Evolutionary conservation across 2,797 vertebrate species (phyloP).

Genomic region (Mormyrus proboscirostris): DNA sequence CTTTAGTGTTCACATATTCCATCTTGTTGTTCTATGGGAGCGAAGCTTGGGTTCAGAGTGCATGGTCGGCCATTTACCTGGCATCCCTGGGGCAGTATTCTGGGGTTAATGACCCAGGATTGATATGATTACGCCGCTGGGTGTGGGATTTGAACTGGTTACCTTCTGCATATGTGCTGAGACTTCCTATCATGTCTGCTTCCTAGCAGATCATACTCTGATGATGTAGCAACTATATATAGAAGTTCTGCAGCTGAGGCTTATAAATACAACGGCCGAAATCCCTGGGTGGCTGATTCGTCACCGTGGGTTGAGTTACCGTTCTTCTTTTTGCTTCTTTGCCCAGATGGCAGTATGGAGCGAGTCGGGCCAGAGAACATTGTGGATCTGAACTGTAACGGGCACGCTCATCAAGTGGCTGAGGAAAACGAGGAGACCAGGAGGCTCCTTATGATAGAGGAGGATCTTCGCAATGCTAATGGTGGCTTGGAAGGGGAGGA

Average conservation of each 20-base stretch:
- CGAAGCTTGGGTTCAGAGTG: not conserved
- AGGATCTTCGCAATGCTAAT: constrained; percentile 41
- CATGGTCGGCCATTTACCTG: not conserved
- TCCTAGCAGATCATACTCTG: not conserved
- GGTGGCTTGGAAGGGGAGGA: constrained; percentile 28
- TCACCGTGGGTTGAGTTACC: not conserved
- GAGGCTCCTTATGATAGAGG: constrained; percentile 36
- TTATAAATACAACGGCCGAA: not conserved
- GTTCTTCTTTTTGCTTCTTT: not conserved
- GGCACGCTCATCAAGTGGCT: constrained; percentile 50
- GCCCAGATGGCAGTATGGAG: constrained; percentile 20
- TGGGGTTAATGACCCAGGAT: not conserved
- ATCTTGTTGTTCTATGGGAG: not conserved
- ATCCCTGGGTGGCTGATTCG: not conserved
- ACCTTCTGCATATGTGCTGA: not conserved
- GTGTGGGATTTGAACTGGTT: not conserved
- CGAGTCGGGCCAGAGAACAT: constrained; percentile 28
- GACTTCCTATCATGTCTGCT: not conserved
- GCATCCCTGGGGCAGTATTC: not conserved
- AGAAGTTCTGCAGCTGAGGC: not conserved
- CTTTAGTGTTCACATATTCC: not conserved
- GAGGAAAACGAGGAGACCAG: constrained; percentile 50
- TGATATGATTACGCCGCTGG: not conserved
- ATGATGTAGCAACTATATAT: not conserved
- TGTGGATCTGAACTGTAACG: constrained; percentile 75